A percentile compares a stretch with the other conserved stretches of the same genome.
These are phyloP conservation scores for Myzus persicae DNA, from an alignment of 1,140 invertebrate species.

Conservation along the genomic window DNA sequence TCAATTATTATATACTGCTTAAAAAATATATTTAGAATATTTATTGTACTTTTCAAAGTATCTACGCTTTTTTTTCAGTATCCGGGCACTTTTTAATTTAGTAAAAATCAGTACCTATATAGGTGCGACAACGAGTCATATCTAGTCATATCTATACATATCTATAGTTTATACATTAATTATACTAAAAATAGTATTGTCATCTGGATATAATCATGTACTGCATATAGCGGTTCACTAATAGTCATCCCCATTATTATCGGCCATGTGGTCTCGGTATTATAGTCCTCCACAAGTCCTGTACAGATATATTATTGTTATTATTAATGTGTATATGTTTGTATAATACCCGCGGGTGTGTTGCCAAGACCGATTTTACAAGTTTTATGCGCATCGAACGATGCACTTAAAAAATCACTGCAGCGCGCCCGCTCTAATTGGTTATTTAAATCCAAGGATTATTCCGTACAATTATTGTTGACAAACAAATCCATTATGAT, in stretches of 20 bases:
- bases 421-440: neutral
- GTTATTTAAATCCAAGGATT: constrained; percentile 14
- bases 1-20: neutral
- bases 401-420: neutral
- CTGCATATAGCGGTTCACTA: neutral
- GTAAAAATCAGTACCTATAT: neutral
- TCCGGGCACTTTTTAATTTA: neutral
- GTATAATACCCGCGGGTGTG: neutral
- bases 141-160: neutral
- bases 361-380: neutral
- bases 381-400: neutral
- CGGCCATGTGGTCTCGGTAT: neutral
- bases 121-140: neutral
- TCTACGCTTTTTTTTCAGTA: neutral
- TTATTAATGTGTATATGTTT: neutral
- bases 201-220: neutral
- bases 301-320: neutral
- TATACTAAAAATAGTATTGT: neutral
- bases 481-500: neutral
- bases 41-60: neutral
- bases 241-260: neutral
- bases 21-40: neutral
- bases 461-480: constrained; percentile 2
- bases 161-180: too few species aligned
- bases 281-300: neutral